A percentile compares a stretch with the other conserved stretches of the same genome.
Evolutionary conservation across 2,113 vertebrate genomes (phyloP).

Genomic region (Pogonocichla stellata): DNA sequence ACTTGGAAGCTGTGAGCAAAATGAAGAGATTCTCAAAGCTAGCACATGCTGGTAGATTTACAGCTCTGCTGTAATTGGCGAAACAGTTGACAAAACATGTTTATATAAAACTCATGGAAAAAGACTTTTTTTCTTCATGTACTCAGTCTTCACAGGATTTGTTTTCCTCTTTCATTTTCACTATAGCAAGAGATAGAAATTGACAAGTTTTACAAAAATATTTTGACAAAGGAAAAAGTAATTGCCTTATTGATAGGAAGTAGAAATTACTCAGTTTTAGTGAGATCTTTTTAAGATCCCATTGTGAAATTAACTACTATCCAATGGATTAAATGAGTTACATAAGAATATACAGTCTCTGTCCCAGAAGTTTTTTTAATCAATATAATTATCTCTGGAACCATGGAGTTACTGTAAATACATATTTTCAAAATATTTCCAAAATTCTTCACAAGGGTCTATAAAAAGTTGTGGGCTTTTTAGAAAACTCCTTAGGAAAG

Average conservation of each 20-base stretch:
- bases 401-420: background rate
- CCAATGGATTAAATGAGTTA: background rate
- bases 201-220: background rate
- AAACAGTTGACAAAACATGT: constrained; percentile 21
- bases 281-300: background rate
- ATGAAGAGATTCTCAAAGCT: background rate
- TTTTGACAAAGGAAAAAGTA: background rate
- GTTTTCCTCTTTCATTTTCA: background rate
- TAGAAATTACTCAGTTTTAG: background rate
- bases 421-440: constrained; percentile 50
- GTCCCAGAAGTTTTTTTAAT: background rate
- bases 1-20: constrained; percentile 15
- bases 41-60: constrained; percentile 21
- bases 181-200: background rate
- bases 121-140: background rate
- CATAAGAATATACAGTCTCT: background rate
- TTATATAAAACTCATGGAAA: background rate
- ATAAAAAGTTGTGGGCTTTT: constrained; percentile 19
- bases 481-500: constrained; percentile 54
- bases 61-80: constrained; percentile 1
- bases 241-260: background rate
- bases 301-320: background rate
- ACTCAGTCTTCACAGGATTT: background rate
- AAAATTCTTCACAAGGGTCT: background rate
- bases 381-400: constrained; percentile 10